Base-by-base conservation (phyloP, 2,888 invertebrate genomes). In the Oxyscelio sp. region DNA sequence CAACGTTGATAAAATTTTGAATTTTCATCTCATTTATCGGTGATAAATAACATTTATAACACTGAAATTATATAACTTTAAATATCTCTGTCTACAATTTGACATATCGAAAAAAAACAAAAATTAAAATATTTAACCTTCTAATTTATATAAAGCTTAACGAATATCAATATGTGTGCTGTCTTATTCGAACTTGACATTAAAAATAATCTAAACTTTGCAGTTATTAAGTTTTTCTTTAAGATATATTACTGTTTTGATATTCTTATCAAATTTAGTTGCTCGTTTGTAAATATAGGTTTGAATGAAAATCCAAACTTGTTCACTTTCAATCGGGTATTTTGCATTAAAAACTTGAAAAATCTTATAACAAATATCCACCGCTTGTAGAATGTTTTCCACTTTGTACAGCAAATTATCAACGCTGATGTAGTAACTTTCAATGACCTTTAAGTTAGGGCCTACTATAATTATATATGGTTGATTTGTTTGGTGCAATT, bases 241-340 rank as follows among this genome's bases (percentile, higher is more conserved):
- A 9, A 24, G 4, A 5, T 11, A 48, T 19, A 56, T 56, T 4
- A 56, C 65, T 6, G 63, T 31, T 31, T 66, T 58, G 27, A 78
- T 70, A 0, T 68, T 19, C 45, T 70, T 78, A 24, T 78, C 52
- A 11, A 1, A 48, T 34, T 59, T 38, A 4, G 27, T 70, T 11
- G 5, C 6, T 34, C n/a, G 13, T n/a, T 52, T 52, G 17, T 70
- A 78, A n/a, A 68, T 17, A 40, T 38, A 66, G 1, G n/a, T 56
- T 58, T 77, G 68, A 19, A 77, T 65, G 4, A 68, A 77, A 1
- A 22, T 17, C 68, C 70, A 78, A 6, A 70, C 31, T 34, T 78
- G 78, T 21, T 78, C 68, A n/a, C 54, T 43, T 40, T 66, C 66
- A 0, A 19, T 13, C 13, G 66, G 52, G 13, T 66, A 66, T 6